phyloP scores from a whole-genome alignment of 2,888 invertebrate genomes.

The Stenotaenia linearis region DNA sequence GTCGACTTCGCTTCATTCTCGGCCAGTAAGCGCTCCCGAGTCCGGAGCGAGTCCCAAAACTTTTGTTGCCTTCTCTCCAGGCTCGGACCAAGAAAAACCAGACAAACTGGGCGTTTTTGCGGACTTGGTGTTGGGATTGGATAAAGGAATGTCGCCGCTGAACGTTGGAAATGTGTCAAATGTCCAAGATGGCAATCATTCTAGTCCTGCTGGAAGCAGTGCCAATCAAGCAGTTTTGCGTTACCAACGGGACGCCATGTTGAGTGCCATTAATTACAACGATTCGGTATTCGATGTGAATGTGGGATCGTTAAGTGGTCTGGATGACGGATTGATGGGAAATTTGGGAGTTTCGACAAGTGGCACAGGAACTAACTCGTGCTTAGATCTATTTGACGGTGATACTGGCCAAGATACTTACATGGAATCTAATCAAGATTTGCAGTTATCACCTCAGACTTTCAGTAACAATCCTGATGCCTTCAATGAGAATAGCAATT shows the following conservation, averaged over 20 bases:
- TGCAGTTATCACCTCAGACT: slow-evolving; percentile 44
- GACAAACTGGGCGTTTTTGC: slow-evolving; percentile 36
- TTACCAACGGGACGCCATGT: slow-evolving; percentile 45
- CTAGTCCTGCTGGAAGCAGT: slow-evolving; percentile 42
- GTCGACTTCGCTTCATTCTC: background rate
- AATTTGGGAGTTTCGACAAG: slow-evolving; percentile 41
- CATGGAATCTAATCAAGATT: slow-evolving; percentile 42
- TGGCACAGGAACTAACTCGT: slow-evolving; percentile 41
- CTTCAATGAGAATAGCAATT: slow-evolving; percentile 39
- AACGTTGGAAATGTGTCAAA: slow-evolving; percentile 41
- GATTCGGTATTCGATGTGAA: slow-evolving; percentile 46
- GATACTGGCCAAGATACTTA: slow-evolving; percentile 45
- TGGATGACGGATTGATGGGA: slow-evolving; percentile 45
- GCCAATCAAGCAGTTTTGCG: slow-evolving; percentile 28
- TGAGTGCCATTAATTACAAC: slow-evolving; percentile 45
- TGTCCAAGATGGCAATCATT: slow-evolving; percentile 42
- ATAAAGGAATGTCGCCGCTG: slow-evolving; percentile 37
- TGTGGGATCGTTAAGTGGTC: slow-evolving; percentile 40
- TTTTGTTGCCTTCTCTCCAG: slow-evolving; percentile 34
- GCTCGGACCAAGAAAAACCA: slow-evolving; percentile 36
- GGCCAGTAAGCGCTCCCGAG: slow-evolving; percentile 28
- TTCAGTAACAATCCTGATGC: slow-evolving; percentile 41
- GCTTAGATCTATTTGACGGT: slow-evolving; percentile 46
- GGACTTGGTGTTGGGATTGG: slow-evolving; percentile 13
- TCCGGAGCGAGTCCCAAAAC: slow-evolving; percentile 38